Conservation (phyloP, 2,797 vertebrate genomes). For the Pipistrellus kuhlii region DNA sequence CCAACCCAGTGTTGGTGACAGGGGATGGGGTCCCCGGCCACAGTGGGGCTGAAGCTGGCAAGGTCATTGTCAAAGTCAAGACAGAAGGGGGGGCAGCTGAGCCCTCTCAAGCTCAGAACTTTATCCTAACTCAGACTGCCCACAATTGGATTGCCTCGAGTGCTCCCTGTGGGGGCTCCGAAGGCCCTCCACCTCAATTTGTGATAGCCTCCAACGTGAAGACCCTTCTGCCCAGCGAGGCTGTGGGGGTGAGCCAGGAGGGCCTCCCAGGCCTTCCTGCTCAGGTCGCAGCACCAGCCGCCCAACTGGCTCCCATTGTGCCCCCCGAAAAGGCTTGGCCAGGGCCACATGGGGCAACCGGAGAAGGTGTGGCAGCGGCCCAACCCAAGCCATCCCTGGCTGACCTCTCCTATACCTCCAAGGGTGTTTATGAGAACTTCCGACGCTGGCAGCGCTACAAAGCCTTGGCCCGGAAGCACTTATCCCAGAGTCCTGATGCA, state of each 20-base stretch:
- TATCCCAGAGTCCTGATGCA: slow-evolving; percentile 78
- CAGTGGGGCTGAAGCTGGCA: slow-evolving; percentile 55
- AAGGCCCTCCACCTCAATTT: slow-evolving; percentile 41
- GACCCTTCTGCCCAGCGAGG: slow-evolving; percentile 65
- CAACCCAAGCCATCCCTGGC: slow-evolving; percentile 43
- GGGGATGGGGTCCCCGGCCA: slow-evolving; percentile 62
- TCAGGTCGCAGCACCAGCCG: slow-evolving; percentile 34
- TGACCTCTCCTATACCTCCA: slow-evolving; percentile 78
- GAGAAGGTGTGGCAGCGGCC: neutral
- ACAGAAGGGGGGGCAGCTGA: slow-evolving; percentile 68
- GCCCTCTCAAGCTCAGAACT: slow-evolving; percentile 74
- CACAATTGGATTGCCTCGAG: slow-evolving; percentile 61
- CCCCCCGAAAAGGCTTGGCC: slow-evolving; percentile 65
- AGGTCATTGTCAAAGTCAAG: slow-evolving; percentile 80
- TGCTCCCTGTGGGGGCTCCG: neutral
- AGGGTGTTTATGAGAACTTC: slow-evolving; percentile 85
- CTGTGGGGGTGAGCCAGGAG: slow-evolving; percentile 64
- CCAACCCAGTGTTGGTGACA: slow-evolving; percentile 73
- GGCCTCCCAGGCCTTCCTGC: slow-evolving; percentile 21
- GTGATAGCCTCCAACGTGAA: slow-evolving; percentile 64
- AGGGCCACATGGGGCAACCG: neutral
- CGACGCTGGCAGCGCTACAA: slow-evolving; percentile 85
- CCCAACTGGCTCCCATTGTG: slow-evolving; percentile 65
- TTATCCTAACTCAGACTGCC: slow-evolving; percentile 71
- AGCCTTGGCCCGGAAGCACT: slow-evolving; percentile 75